phyloP scores from a whole-genome alignment of 2,888 invertebrate species.

The Andrena chrysosceles region DNA sequence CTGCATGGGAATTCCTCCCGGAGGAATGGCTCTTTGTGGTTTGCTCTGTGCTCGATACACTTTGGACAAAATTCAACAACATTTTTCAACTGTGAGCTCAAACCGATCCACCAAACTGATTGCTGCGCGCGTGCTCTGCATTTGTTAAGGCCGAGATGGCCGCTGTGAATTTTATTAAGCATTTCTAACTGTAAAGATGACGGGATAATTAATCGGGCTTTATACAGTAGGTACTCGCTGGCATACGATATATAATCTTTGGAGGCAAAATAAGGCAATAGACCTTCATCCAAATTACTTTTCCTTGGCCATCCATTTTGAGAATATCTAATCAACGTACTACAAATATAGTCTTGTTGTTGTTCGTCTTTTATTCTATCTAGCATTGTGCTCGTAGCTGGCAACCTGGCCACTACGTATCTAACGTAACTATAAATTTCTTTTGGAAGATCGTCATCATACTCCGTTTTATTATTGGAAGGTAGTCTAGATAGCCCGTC shows the following conservation, averaged over 20 bases:
- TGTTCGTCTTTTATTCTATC: slow-evolving; percentile 50
- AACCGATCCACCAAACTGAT: slow-evolving; percentile 5
- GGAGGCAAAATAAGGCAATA: neutral
- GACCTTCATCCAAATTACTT: neutral
- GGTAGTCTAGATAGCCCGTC: slow-evolving; percentile 67
- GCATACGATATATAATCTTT: neutral
- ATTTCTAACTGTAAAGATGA: neutral
- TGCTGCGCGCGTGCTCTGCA: neutral
- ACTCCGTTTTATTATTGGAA: neutral
- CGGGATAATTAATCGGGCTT: slow-evolving; percentile 31
- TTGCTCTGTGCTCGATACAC: neutral
- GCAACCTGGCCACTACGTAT: slow-evolving; percentile 46
- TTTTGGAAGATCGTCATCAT: neutral
- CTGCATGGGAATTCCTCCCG: neutral
- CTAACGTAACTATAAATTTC: slow-evolving; percentile 22
- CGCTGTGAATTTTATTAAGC: slow-evolving; percentile 29
- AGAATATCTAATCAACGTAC: neutral
- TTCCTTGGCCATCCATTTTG: neutral
- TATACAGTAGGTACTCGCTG: neutral
- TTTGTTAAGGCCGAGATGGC: slow-evolving; percentile 65
- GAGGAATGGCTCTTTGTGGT: neutral
- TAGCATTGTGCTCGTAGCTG: slow-evolving; percentile 45
- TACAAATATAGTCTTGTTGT: neutral
- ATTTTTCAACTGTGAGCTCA: neutral
- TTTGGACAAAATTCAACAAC: slow-evolving; percentile 4